Conservation (phyloP, 2,113 vertebrate species). For the Narcine bancroftii region DNA sequence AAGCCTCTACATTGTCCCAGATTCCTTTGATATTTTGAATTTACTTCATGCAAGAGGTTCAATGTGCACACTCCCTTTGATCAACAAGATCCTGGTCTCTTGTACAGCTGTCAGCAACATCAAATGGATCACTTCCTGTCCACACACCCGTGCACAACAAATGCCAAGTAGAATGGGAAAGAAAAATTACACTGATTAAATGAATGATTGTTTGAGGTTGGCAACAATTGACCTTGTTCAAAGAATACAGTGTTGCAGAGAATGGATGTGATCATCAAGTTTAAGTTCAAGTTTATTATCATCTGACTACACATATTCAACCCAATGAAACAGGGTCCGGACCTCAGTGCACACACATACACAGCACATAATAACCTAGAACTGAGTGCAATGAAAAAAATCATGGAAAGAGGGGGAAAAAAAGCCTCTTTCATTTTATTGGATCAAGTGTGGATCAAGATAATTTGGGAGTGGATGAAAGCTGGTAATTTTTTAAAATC, state of each 20-base stretch:
- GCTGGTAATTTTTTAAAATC: neutral
- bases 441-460: too few species aligned
- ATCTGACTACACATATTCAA: too few species aligned
- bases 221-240: neutral
- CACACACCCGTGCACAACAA: neutral
- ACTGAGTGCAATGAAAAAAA: too few species aligned
- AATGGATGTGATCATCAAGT: too few species aligned
- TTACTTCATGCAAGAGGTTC: neutral
- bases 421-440: neutral
- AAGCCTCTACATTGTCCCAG: neutral
- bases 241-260: neutral
- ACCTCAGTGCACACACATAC: too few species aligned
- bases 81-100: neutral
- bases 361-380: too few species aligned
- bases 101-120: neutral
- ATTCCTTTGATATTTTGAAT: neutral
- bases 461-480: neutral
- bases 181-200: conserved; percentile 14
- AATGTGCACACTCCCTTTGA: neutral
- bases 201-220: neutral
- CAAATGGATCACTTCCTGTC: neutral
- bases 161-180: neutral
- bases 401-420: neutral
- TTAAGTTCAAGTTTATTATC: too few species aligned
- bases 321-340: too few species aligned